phyloP scores from a whole-genome alignment of 2,797 vertebrate genomes.

The Etheostoma nigrum region DNA sequence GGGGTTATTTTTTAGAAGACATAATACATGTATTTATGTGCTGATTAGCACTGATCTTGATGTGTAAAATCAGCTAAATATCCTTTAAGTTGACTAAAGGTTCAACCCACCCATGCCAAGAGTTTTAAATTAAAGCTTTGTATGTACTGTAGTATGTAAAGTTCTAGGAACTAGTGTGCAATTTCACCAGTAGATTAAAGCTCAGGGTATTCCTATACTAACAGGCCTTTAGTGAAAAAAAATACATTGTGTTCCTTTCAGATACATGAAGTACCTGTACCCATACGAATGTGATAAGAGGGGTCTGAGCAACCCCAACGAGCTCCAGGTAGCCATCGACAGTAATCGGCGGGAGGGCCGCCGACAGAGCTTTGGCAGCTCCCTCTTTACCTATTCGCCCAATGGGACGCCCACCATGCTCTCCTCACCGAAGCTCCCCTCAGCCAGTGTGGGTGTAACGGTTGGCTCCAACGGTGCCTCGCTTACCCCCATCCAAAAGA shows the following conservation, averaged over 20 bases:
- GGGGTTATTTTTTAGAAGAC: too few relatives aligned
- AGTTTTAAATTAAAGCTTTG: not conserved
- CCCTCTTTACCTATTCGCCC: constrained; percentile 94
- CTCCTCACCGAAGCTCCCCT: constrained; percentile 91
- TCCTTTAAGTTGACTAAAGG: not conserved
- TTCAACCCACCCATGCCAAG: not conserved
- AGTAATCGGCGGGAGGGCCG: constrained; percentile 96
- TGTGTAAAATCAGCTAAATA: too few relatives aligned
- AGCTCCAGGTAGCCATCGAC: constrained; percentile 97
- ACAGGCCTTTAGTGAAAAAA: not conserved
- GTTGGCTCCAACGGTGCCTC: constrained; percentile 90
- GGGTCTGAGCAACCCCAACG: constrained; percentile 94
- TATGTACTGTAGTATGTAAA: not conserved
- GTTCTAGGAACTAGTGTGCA: not conserved
- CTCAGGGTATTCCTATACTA: not conserved
- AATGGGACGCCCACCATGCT: constrained; percentile 92
- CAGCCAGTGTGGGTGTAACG: constrained; percentile 84
- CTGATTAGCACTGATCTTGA: too few relatives aligned
- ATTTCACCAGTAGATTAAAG: not conserved
- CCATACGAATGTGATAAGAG: constrained; percentile 98
- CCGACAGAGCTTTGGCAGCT: constrained; percentile 93
- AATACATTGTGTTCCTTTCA: constrained; percentile 56
- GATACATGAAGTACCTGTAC: constrained; percentile 99
- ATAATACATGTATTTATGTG: too few relatives aligned
- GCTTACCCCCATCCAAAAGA: constrained; percentile 87